Evolutionary conservation across 2,888 invertebrate genomes (phyloP).

Genomic region (Sepioteuthis lessoniana): DNA sequence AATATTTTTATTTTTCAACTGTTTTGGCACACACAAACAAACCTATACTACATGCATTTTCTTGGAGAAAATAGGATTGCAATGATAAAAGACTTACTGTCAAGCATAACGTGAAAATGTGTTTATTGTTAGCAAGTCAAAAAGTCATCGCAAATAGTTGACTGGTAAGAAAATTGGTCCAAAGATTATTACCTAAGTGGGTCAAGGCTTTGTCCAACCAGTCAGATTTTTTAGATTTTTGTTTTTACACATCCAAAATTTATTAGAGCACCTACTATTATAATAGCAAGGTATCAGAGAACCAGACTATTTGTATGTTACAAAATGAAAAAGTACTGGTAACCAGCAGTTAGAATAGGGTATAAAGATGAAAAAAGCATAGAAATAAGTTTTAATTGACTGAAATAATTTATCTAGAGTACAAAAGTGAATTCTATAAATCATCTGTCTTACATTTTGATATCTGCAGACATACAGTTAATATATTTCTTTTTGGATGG

Average conservation of each 20-base stretch:
- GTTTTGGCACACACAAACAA: background rate
- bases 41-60: no score
- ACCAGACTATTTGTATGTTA: background rate
- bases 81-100: background rate
- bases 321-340: background rate
- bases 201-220: background rate
- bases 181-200: background rate
- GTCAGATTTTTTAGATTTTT: background rate
- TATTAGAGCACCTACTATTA: no score
- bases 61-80: background rate
- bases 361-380: no score
- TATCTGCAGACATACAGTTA: background rate
- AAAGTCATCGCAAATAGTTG: background rate
- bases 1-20: no score
- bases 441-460: background rate
- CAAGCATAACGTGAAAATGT: no score
- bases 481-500: background rate
- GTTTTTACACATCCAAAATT: background rate
- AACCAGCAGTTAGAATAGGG: background rate
- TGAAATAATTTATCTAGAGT: background rate
- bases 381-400: background rate
- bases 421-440: no score
- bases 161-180: no score
- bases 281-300: background rate
- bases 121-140: background rate